Evolutionary conservation across 2,888 invertebrate genomes (phyloP).

Genomic region (Agonopterix alstromeriana): DNA sequence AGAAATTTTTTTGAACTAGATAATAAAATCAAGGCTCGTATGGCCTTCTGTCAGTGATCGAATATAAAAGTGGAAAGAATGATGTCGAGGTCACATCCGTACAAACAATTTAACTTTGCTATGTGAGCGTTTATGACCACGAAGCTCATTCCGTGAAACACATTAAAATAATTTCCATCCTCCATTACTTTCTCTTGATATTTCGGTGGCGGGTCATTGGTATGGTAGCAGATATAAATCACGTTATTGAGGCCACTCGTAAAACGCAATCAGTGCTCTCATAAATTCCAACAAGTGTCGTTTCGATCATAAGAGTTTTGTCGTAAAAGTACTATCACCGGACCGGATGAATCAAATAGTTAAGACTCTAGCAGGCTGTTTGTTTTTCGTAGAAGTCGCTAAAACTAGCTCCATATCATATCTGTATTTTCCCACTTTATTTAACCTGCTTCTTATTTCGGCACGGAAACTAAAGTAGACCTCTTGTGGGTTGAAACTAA

Average conservation of each 20-base stretch:
- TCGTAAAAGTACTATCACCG: conserved; percentile 5
- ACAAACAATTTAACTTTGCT: conserved; percentile 20
- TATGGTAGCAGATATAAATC: conserved; percentile 23
- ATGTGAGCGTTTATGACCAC: not conserved
- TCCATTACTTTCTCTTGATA: conserved; percentile 8
- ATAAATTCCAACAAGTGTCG: conserved; percentile 23
- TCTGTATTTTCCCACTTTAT: too few species aligned
- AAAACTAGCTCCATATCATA: too few species aligned
- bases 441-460: too few species aligned
- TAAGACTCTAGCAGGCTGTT: too few species aligned
- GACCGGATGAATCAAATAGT: conserved; percentile 11
- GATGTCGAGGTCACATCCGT: conserved; percentile 28
- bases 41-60: conserved; percentile 18
- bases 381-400: too few species aligned
- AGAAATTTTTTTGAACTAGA: conserved; percentile 14
- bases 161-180: not conserved
- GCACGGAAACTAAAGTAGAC: too few species aligned
- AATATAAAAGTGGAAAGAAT: conserved; percentile 27
- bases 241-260: conserved; percentile 31
- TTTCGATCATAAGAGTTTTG: conserved; percentile 18
- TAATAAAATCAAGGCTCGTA: conserved; percentile 23
- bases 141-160: not conserved
- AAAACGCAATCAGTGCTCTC: conserved; percentile 29
- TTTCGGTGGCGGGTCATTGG: conserved; percentile 1
- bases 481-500: too few species aligned